Conservation (phyloP, 2,888 invertebrate species). For the Arge pagana region DNA sequence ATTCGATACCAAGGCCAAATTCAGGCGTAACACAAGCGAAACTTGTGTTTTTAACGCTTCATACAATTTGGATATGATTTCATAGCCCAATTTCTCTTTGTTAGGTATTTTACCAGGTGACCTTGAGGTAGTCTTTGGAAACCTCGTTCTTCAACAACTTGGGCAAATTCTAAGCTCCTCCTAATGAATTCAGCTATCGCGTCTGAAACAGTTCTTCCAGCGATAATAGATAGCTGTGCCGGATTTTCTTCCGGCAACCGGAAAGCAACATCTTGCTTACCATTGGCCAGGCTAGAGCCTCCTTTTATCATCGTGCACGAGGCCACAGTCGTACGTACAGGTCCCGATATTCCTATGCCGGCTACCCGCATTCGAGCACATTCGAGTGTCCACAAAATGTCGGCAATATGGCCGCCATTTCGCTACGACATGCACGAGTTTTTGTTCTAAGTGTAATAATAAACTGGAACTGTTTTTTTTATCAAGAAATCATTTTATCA, state of each 20-base stretch:
- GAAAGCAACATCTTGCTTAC: constrained; percentile 48
- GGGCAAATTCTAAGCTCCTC: constrained; percentile 58
- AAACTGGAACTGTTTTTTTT: too few relatives aligned
- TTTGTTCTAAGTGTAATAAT: too few relatives aligned
- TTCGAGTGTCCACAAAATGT: too few relatives aligned
- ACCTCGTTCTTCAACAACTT: constrained; percentile 59
- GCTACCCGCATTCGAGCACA: too few relatives aligned
- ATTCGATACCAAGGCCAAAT: constrained; percentile 57
- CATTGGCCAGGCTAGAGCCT: constrained; percentile 29
- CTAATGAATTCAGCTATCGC: constrained; percentile 59
- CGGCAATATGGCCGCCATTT: too few relatives aligned
- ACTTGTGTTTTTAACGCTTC: constrained; percentile 53
- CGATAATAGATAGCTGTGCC: constrained; percentile 39
- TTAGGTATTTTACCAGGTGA: constrained; percentile 60
- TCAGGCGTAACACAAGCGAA: constrained; percentile 47
- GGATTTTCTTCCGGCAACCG: constrained; percentile 49
- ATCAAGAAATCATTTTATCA: too few relatives aligned
- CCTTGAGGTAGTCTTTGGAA: constrained; percentile 58
- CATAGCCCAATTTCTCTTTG: constrained; percentile 57
- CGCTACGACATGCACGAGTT: too few relatives aligned
- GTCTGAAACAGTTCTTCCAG: constrained; percentile 56
- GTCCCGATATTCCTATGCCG: too few relatives aligned
- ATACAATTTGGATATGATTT: constrained; percentile 59
- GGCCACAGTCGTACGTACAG: constrained; percentile 42
- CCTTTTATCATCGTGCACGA: constrained; percentile 47